Base-by-base conservation (phyloP, 2,797 vertebrate species). In the Mallotus villosus region DNA sequence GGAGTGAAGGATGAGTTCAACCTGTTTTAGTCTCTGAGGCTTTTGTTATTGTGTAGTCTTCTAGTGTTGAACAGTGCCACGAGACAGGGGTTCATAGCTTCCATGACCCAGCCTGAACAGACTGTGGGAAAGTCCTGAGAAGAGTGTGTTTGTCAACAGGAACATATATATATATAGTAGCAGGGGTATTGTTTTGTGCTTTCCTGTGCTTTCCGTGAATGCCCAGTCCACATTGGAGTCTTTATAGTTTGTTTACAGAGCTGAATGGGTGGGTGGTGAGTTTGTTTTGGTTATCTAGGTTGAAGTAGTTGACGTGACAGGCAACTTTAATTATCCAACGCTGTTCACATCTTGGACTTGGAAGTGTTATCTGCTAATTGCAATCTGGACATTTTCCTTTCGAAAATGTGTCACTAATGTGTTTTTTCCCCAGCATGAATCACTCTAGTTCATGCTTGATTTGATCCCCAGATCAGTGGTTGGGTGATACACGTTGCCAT, bases 401-500 rank as follows among this genome's bases (percentile, higher is more conserved):
- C 86, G 89, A 90, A 92, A 92, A 77, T 21, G 86, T 86, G 62
- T 66, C 62, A 68, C 67, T 73, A 34, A 67, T 29, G 59, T 63
- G 67, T 22, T 76, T 76, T 85, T 72, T 74, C 75, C 68, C 74
- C 63, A 68, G 77, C 5, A 34, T 55, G 21, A 63, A 81, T 80
- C 74, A 74, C 78, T 73, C 74, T 68, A 68, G 70, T 75, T 61
- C 70, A 80, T 90, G 89, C 84, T 78, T 81, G 88, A 91, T 95
- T 95, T 95, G 94, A 95, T 95, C 92, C 90, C 87, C 93, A 92
- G 86, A 91, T 87, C 92, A 86, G 90, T 91, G 92, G 93, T 94
- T 90, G 94, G 86, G 92, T 90, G 82, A 81, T 88, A 61, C 63
- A 84, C 37, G 94, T 96, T 93, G 85, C 94, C 93, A 95, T 95